Conservation (phyloP, 2,797 vertebrate genomes). For the Cyprinodon diabolis region DNA sequence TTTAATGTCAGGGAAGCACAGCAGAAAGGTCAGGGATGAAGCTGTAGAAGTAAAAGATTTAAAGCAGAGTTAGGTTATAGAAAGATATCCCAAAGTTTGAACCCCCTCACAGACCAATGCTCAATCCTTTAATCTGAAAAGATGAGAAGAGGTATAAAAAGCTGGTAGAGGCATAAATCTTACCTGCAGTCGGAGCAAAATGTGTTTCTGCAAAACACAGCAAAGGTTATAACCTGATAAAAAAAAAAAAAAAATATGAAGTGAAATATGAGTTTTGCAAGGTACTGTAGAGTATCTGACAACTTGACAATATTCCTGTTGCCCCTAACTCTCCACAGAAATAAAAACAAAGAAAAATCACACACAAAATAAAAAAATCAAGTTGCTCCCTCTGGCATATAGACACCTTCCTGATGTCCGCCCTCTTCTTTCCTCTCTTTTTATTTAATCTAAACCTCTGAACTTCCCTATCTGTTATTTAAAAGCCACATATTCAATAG, state of each 20-base stretch:
- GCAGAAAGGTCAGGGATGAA: neutral
- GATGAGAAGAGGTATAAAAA: neutral
- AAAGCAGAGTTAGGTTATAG: neutral
- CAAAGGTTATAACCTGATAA: too few species aligned
- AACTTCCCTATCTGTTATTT: neutral
- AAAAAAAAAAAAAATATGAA: neutral
- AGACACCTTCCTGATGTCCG: conserved; percentile 10
- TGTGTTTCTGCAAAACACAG: too few species aligned
- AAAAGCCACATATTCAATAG: conserved; percentile 6
- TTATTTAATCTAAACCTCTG: conserved; percentile 22
- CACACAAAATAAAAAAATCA: neutral
- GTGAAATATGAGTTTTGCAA: too few species aligned
- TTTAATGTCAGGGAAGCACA: neutral
- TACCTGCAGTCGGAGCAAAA: neutral
- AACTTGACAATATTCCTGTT: neutral
- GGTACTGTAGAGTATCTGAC: neutral
- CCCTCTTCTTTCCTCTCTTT: conserved; percentile 12
- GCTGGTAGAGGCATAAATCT: neutral
- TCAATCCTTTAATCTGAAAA: neutral
- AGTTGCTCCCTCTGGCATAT: conserved; percentile 10
- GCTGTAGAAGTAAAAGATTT: neutral
- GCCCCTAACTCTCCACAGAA: neutral
- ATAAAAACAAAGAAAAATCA: neutral
- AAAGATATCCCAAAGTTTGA: neutral
- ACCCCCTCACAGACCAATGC: neutral